Conservation (phyloP, 2,888 invertebrate species). For the Antheraea yamamai region DNA sequence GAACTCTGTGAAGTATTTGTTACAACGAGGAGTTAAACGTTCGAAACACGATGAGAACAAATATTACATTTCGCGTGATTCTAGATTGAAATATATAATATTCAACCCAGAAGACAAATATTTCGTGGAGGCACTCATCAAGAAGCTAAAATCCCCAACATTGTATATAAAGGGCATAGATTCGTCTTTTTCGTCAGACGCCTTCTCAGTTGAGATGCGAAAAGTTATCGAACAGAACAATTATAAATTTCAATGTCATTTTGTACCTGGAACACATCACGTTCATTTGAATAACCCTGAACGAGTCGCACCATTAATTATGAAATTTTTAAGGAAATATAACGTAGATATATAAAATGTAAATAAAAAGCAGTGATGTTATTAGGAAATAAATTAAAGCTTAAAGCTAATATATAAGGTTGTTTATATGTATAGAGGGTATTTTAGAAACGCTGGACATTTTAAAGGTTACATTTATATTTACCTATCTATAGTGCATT, state of each 20-base stretch:
- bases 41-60: conserved; percentile 81
- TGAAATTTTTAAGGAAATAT: conserved; percentile 78
- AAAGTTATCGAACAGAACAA: conserved; percentile 78
- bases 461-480: too few species aligned
- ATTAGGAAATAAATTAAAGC: background rate
- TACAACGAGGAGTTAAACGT: conserved; percentile 80
- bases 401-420: too few species aligned
- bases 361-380: background rate
- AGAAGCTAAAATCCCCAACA: conserved; percentile 83
- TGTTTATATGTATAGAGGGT: too few species aligned
- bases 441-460: too few species aligned
- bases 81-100: conserved; percentile 81
- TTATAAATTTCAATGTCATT: conserved; percentile 81
- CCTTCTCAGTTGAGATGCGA: conserved; percentile 80
- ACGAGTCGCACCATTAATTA: conserved; percentile 78
- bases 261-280: conserved; percentile 87
- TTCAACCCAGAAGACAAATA: conserved; percentile 77
- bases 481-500: too few species aligned
- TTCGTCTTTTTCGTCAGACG: conserved; percentile 79
- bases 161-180: conserved; percentile 83
- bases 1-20: conserved; percentile 78
- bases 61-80: conserved; percentile 85
- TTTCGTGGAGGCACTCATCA: conserved; percentile 79
- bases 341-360: conserved; percentile 42
- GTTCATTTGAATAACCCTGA: conserved; percentile 88